Base-by-base conservation (phyloP, 2,797 vertebrate genomes). In the Atherinosoma microstoma region DNA sequence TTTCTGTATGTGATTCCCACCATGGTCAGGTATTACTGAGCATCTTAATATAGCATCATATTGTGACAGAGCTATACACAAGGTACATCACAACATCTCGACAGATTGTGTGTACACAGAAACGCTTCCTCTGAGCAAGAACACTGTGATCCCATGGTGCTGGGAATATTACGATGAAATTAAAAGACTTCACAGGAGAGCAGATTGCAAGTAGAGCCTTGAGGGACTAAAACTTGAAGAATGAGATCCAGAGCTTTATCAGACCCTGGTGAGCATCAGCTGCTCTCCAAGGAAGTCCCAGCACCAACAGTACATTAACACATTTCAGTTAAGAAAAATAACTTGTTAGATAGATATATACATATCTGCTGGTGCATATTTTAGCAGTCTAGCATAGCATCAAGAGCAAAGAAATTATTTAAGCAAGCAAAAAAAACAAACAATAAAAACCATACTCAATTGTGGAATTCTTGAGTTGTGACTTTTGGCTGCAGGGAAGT, bases 201-300 rank as follows among this genome's bases (percentile, higher is more conserved):
- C 84, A 88, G 83, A 88, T 83, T 90, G 86, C 77, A 73, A 80
- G 45, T 76, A 20, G 69, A 75, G 54, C 84, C 84, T 77, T 58
- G 13, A 16, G 82, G 84, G 80, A 79, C 47, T 54, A 49, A 73
- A 82, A 74, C 70, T 75, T 82, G 68, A 75, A 70, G 75, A 82
- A 75, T 65, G 63, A 66, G 64, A 80, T 82, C 77, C 78, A 75
- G 45, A 30, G 58, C 67, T 88, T 82, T 84, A 84, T 85, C 82
- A 78, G 68, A 70, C 68, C 35, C 75, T 42, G 2, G 27, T 67
- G 73, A 80, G 66, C 65, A 80, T 83, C 67, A 68, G 49, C 66
- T 40, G 42, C 45, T 71, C 64, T 87, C 73, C 51, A n/a, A 73
- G 84, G 70, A 80, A 78, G 80, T 36, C 54, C 3, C 56, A 51